Evolutionary conservation across 2,888 invertebrate species (phyloP), one percentile per base, ranked within the genome.

Genomic region (Pterostichus madidus): DNA sequence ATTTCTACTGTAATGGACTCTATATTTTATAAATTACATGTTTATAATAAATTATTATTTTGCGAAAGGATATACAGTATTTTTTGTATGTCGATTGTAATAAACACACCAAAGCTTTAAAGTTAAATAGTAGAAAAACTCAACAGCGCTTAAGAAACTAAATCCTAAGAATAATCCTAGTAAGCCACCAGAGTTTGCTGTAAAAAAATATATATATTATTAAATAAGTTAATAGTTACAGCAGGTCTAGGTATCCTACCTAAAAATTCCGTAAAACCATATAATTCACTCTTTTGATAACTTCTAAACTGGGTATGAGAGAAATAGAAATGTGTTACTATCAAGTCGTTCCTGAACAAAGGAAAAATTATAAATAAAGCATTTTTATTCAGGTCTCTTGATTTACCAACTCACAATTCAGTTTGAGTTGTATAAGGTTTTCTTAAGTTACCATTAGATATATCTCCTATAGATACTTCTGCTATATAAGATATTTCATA

Each of bases 161-260:
- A 96, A 96, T 1, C 96, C 96, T 93, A 96, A 93, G 88, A 96
- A 96, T 0, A 96, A 91, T 0, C 96, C 96, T 8, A 96, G 90
- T 2, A 96, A 90, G 0, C 96, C 96, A n/a, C 96, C 96, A 0
- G 95, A 95, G 87, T 95, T 96, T 0, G 96, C 96, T 96, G 90
- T 52, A 92, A 91, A 24, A 31, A 31, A 31, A 52, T 49, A 24
- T 31, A 24, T 35, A 44, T 24, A 44, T n/a, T 77, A 39, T 39
- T 59, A 10, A 64, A 8, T 35, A 75, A 49, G 8, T 24, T 3
- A 53, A 59, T 24, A 56, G 0, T 4, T 17, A 56, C 15, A 15
- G 24, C 10, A 39, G 13, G 13, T 64, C 5, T 11, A 13, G 11
- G 11, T 64, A 17, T 17, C n/a, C 93, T 91, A 96, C 96, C 96